phyloP scores from a whole-genome alignment of 2,113 vertebrate genomes.

The Neolamprologus brichardi region DNA sequence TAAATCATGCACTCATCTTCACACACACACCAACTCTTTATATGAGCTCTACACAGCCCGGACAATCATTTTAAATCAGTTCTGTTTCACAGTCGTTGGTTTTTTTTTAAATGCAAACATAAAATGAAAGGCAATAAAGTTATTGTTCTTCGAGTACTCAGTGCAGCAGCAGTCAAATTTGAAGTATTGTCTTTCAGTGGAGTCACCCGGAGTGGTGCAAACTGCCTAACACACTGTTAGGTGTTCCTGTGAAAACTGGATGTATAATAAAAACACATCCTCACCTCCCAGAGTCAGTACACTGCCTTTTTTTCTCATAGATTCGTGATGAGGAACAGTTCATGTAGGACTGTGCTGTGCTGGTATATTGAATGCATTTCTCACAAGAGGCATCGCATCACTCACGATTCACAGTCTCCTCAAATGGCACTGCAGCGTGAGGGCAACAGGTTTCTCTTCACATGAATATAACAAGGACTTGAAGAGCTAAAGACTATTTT shows the following conservation, averaged over 20 bases:
- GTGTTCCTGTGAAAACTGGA: not conserved
- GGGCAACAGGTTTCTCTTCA: not conserved
- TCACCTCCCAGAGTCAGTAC: not conserved
- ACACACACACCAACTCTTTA: not conserved
- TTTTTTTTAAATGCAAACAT: not conserved
- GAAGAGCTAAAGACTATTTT: not conserved
- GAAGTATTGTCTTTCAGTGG: not conserved
- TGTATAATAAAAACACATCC: not conserved
- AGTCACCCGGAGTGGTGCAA: not conserved
- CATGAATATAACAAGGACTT: not conserved
- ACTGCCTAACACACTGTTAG: not conserved
- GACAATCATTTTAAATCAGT: not conserved
- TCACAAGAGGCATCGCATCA: not conserved
- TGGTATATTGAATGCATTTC: not conserved
- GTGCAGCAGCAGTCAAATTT: not conserved
- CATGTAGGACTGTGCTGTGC: not conserved
- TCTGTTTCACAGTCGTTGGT: fast-evolving
- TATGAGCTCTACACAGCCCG: not conserved
- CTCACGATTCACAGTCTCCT: not conserved
- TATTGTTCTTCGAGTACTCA: not conserved
- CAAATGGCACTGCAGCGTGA: not conserved
- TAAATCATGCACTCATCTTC: not conserved
- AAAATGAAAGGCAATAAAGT: not conserved
- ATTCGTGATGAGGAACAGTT: not conserved
- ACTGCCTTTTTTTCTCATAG: not conserved